phyloP scores from a whole-genome alignment of 2,113 vertebrate species.

The Silurus glanis region DNA sequence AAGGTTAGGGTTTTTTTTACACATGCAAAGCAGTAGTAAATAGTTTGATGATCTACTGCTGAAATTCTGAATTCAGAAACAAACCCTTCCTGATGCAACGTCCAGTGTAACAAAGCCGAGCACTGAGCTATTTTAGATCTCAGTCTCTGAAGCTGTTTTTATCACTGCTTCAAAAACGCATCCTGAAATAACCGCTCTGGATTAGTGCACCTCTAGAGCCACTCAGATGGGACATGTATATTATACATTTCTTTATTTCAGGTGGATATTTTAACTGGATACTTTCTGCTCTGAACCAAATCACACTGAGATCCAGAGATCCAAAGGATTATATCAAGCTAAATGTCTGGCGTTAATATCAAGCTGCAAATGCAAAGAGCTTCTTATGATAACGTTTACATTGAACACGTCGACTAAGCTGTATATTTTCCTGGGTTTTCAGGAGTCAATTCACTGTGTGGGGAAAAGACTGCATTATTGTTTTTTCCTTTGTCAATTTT shows the following conservation, averaged over 20 bases:
- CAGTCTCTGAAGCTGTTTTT: constrained; percentile 18
- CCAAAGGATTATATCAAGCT: not conserved
- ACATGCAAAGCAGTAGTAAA: not conserved
- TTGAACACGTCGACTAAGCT: not conserved
- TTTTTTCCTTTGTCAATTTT: not conserved
- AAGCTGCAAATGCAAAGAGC: not conserved
- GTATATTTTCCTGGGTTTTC: not conserved
- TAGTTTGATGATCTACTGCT: not conserved
- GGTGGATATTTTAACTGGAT: not conserved
- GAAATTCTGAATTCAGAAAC: not conserved
- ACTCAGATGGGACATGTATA: not conserved
- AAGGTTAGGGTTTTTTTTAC: not conserved
- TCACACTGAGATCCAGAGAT: not conserved
- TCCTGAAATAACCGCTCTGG: constrained; percentile 18
- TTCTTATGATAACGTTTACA: not conserved
- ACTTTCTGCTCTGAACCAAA: not conserved
- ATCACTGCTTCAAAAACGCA: not conserved
- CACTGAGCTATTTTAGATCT: not conserved
- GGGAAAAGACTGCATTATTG: not conserved
- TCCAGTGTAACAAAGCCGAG: not conserved
- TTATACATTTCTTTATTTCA: not conserved
- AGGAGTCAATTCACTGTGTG: not conserved
- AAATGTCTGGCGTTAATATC: not conserved
- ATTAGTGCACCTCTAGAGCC: not conserved
- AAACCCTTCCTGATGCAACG: not conserved